phyloP scores from a whole-genome alignment of 2,797 vertebrate genomes.

The Myotis pilosus region DNA sequence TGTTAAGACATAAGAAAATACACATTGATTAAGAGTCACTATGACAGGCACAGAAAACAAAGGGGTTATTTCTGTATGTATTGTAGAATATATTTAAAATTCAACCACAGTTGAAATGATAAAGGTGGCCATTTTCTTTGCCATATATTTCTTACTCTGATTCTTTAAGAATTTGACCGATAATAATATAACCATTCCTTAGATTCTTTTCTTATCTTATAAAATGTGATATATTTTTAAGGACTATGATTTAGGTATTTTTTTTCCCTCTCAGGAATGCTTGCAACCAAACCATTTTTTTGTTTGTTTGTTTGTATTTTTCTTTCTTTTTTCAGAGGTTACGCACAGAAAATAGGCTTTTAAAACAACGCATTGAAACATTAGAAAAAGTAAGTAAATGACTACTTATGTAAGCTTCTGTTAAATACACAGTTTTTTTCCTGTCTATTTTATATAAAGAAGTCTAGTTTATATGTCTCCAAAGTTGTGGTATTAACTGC shows the following conservation, averaged over 20 bases:
- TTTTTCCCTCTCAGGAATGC: conserved; percentile 31
- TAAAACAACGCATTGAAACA: conserved; percentile 98
- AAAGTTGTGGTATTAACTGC: conserved; percentile 58
- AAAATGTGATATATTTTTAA: conserved; percentile 19
- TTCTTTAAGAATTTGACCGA: not conserved
- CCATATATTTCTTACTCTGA: not conserved
- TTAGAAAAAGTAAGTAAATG: conserved; percentile 95
- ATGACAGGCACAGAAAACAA: conserved; percentile 12
- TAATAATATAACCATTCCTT: conserved; percentile 20
- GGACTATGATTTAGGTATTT: not conserved
- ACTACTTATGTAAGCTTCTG: conserved; percentile 10
- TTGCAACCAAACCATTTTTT: conserved; percentile 61
- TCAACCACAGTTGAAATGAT: not conserved
- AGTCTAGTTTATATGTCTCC: not conserved
- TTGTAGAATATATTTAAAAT: conserved; percentile 37
- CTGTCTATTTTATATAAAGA: conserved; percentile 31
- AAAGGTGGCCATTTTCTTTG: conserved; percentile 7
- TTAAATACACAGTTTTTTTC: not conserved
- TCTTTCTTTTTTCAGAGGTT: conserved; percentile 88
- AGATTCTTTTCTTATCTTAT: conserved; percentile 16
- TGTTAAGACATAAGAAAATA: conserved; percentile 13
- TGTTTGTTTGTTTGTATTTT: not conserved
- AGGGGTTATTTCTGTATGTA: not conserved
- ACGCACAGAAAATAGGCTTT: conserved; percentile 95
- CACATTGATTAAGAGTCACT: not conserved